A percentile compares a stretch with the other conserved stretches of the same genome.
Conservation (phyloP, 1,140 invertebrate genomes). For the Drosophila serrata region DNA sequence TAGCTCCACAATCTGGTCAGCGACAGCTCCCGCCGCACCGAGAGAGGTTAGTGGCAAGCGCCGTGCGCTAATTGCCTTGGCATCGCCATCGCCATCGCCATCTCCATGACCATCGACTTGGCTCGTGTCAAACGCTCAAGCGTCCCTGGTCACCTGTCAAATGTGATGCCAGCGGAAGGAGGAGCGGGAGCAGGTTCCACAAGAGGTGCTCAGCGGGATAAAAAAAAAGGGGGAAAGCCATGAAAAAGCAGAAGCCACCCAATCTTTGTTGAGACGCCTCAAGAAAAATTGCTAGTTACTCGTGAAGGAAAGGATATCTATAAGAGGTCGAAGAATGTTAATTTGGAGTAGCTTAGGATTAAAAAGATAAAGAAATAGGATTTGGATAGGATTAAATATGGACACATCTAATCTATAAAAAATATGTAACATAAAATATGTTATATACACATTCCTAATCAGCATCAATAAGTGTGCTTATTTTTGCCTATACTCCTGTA, state of each 20-base stretch:
- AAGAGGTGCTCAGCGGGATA: constrained; percentile 8
- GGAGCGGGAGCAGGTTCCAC: not conserved
- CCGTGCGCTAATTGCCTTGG: constrained; percentile 72
- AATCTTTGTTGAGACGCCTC: not conserved
- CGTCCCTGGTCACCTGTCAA: constrained; percentile 63
- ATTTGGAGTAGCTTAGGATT: too few relatives aligned
- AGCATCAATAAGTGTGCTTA: too few relatives aligned
- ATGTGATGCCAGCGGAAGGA: constrained; percentile 41
- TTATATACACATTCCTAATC: too few relatives aligned
- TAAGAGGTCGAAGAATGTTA: too few relatives aligned
- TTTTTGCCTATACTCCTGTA: too few relatives aligned
- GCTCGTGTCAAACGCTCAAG: constrained; percentile 62
- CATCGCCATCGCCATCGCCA: constrained; percentile 32
- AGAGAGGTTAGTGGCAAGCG: constrained; percentile 58
- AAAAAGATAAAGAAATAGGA: too few relatives aligned
- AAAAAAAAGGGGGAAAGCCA: not conserved
- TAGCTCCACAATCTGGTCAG: not conserved
- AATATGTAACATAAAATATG: too few relatives aligned
- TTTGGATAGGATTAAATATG: too few relatives aligned
- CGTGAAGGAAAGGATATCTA: not conserved
- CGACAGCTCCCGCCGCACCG: constrained; percentile 15
- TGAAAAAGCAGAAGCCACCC: not conserved
- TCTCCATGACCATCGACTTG: constrained; percentile 35
- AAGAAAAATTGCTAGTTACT: not conserved
- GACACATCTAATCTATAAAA: too few relatives aligned